Percentiles rank a stretch among this genome's conserved stretches.
phyloP scores from a whole-genome alignment of 2,797 vertebrate genomes.

The Sebastes diploproa region DNA sequence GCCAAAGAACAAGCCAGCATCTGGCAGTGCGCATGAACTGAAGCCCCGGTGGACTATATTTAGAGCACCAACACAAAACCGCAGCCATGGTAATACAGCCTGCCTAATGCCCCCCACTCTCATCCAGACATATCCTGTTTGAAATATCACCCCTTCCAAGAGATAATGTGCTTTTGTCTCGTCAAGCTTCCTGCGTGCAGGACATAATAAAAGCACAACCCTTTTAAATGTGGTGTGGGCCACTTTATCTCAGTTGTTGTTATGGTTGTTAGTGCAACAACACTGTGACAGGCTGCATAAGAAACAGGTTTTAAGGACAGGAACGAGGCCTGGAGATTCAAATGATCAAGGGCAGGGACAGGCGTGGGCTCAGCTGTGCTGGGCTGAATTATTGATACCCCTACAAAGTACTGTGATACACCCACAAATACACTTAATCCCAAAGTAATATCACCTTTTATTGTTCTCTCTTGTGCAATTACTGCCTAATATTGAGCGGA shows the following conservation, averaged over 20 bases:
- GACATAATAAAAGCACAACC: not conserved
- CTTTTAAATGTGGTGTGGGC: not conserved
- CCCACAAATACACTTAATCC: not conserved
- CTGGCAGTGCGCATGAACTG: constrained; percentile 13
- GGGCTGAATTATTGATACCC: not conserved
- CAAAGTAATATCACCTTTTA: not conserved
- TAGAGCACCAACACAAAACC: constrained; percentile 27
- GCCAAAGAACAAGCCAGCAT: not conserved
- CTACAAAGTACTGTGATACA: not conserved
- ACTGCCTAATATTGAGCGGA: not conserved
- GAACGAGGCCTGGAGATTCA: not conserved
- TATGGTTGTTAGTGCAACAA: not conserved
- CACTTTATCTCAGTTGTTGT: not conserved
- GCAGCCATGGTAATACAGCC: constrained; percentile 33
- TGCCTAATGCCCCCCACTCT: constrained; percentile 18
- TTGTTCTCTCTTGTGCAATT: not conserved
- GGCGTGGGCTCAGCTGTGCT: not conserved
- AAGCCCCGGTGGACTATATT: constrained; percentile 34
- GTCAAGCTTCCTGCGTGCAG: not conserved
- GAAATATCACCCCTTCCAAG: constrained; percentile 31
- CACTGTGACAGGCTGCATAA: not conserved
- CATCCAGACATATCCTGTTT: constrained; percentile 21
- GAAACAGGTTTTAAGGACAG: not conserved
- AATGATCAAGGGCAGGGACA: not conserved
- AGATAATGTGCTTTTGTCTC: constrained; percentile 20